phyloP scores from a whole-genome alignment of 2,888 invertebrate species.

The Phrixothrix hirtus region DNA sequence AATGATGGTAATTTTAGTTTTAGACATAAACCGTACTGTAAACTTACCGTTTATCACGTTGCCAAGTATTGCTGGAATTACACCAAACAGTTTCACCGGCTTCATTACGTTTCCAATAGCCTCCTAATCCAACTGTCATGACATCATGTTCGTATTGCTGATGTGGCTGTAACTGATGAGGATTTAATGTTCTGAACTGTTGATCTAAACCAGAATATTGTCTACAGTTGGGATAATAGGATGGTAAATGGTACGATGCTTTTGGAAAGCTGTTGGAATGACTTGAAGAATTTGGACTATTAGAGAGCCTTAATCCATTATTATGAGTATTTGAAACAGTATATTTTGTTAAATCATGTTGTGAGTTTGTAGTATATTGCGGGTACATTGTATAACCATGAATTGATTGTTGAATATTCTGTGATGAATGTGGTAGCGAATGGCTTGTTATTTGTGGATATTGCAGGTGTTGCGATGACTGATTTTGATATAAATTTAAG shows the following conservation, averaged over 20 bases:
- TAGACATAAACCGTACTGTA: no score
- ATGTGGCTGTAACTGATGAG: constrained; percentile 52
- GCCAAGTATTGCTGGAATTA: constrained; percentile 47
- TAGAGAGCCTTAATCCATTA: constrained; percentile 37
- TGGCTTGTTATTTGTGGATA: constrained; percentile 21
- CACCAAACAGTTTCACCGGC: constrained; percentile 54
- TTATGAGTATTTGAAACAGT: constrained; percentile 21
- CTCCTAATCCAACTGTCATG: constrained; percentile 50
- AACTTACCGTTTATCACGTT: constrained; percentile 53
- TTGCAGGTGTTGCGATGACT: constrained; percentile 24
- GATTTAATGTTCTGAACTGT: constrained; percentile 38
- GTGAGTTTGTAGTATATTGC: constrained; percentile 26
- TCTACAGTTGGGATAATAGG: constrained; percentile 20
- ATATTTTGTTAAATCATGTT: constrained; percentile 33
- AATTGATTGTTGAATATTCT: constrained; percentile 23
- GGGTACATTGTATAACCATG: constrained; percentile 30
- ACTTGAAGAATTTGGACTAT: constrained; percentile 39
- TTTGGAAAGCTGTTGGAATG: constrained; percentile 35
- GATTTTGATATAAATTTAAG: constrained; percentile 35
- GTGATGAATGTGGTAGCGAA: constrained; percentile 30
- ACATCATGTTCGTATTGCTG: constrained; percentile 53
- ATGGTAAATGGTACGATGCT: constrained; percentile 37
- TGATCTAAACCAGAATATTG: constrained; percentile 29
- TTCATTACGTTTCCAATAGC: constrained; percentile 53
- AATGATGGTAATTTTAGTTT: no score